Base-by-base conservation (phyloP, 2,888 invertebrate species). In the Drosophila affinis region DNA sequence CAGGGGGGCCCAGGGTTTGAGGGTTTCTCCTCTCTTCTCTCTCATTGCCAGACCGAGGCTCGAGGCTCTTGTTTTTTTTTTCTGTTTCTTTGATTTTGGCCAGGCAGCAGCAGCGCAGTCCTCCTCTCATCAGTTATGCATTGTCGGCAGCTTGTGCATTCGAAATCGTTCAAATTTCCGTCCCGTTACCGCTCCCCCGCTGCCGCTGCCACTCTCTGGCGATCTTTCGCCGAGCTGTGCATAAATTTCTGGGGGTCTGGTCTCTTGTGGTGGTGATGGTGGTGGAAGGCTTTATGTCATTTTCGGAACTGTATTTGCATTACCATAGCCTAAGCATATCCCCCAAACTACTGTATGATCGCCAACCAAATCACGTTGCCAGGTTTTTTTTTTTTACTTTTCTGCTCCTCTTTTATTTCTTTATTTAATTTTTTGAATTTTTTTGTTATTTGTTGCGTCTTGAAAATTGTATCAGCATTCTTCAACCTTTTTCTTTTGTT, bases 71-170 rank as follows among this genome's bases (percentile, higher is more conserved):
- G n/a, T 34, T 29, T n/a, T n/a, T n/a, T n/a, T 61, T 29, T 24
- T 39, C n/a, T 7, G 6, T 39, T 32, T 9, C 46, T 29, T 29
- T 63, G 34, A 18, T 65, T 64, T 54, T 24, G 67, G 48, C 48
- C 65, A 49, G 49, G 49, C 54, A 49, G 48, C 48, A 47, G 4
- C 21, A 21, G 21, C 21, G 21, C 3, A 21, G 21, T 3, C 3
- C 21, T 21, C 21, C 52, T 10, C 56, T 34, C 65, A 82, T 82
- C 79, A 64, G 52, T 63, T 59, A 82, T 86, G 84, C 87, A 71
- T 63, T 70, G 64, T 78, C 62, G 67, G 51, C 61, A 57, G 27
- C 67, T 72, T 77, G 69, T 75, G 75, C 83, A 80, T 83, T 83
- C 81, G 62, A 54, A 80, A 77, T 77, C 63, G 63, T 54, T 70